Evolutionary conservation across 1,140 invertebrate genomes (phyloP).

Genomic region (Copidosoma floridanum): DNA sequence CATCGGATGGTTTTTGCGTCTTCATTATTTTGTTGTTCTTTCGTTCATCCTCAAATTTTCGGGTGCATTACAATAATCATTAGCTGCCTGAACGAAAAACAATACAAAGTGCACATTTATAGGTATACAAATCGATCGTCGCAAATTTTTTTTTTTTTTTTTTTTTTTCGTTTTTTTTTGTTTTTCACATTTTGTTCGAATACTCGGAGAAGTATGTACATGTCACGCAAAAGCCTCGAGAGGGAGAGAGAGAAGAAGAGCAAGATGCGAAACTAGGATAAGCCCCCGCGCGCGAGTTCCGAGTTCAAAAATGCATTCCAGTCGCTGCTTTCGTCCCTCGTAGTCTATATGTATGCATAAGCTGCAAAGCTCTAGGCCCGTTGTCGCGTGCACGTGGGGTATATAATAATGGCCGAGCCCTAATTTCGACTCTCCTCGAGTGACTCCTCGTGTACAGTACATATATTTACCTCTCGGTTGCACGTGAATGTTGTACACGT

Average conservation of each 20-base stretch:
- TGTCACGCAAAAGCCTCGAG: not conserved
- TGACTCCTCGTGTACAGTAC: conserved; percentile 15
- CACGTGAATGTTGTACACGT: not conserved
- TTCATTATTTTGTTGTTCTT: too few relatives aligned
- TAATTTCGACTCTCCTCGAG: conserved; percentile 16
- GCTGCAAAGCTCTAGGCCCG: too few relatives aligned
- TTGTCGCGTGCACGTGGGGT: not conserved
- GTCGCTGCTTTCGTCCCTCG: not conserved
- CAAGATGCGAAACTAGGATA: conserved; percentile 12
- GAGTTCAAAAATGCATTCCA: conserved; percentile 21
- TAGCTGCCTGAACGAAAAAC: conserved; percentile 48
- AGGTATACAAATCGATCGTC: conserved; percentile 38
- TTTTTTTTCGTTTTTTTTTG: not conserved
- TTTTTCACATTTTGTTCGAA: conserved; percentile 7
- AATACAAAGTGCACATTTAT: conserved; percentile 38
- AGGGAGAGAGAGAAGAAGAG: not conserved
- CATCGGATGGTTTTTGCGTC: too few relatives aligned
- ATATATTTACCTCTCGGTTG: not conserved
- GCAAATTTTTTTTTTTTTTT: not conserved
- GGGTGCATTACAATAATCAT: conserved; percentile 32
- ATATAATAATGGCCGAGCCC: not conserved
- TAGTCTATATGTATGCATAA: not conserved
- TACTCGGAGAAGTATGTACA: not conserved
- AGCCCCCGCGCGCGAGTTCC: not conserved
- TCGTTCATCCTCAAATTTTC: too few relatives aligned